phyloP scores from a whole-genome alignment of 2,797 vertebrate genomes.

The Lophotriccus pileatus region DNA sequence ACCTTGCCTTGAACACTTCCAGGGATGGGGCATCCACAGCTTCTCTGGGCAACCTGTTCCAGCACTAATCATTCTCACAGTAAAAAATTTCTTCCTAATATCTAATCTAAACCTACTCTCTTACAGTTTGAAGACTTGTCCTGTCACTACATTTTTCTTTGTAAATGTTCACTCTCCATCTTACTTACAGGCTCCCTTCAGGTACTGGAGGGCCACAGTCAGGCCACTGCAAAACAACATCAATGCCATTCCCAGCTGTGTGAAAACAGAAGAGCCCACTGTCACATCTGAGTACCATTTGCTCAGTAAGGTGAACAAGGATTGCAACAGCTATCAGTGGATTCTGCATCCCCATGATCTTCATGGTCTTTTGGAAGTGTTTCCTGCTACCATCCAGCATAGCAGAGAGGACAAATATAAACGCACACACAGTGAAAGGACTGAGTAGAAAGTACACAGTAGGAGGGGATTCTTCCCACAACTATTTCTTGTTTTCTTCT shows the following conservation, averaged over 20 bases:
- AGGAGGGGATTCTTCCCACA: neutral
- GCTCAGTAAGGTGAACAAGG: neutral
- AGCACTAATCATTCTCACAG: neutral
- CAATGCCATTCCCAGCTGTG: neutral
- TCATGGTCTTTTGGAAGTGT: rapidly evolving
- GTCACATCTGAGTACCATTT: too few species aligned
- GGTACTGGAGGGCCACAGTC: neutral
- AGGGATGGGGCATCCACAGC: rapidly evolving
- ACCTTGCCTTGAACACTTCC: neutral
- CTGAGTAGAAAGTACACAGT: neutral
- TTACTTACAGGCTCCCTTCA: neutral
- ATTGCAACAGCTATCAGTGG: neutral
- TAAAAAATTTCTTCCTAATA: neutral
- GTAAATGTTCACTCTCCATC: neutral
- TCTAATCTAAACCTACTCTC: too few species aligned
- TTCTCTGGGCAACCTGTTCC: neutral
- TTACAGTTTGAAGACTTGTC: neutral
- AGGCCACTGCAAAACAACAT: neutral
- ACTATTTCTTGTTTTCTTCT: neutral
- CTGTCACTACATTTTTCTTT: too few species aligned
- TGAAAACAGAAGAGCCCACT: neutral
- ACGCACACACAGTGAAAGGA: neutral
- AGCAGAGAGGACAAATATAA: neutral
- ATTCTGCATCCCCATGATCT: neutral
- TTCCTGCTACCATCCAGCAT: neutral